Conservation (phyloP, 2,888 invertebrate genomes). For the Pristionchus entomophagus region DNA sequence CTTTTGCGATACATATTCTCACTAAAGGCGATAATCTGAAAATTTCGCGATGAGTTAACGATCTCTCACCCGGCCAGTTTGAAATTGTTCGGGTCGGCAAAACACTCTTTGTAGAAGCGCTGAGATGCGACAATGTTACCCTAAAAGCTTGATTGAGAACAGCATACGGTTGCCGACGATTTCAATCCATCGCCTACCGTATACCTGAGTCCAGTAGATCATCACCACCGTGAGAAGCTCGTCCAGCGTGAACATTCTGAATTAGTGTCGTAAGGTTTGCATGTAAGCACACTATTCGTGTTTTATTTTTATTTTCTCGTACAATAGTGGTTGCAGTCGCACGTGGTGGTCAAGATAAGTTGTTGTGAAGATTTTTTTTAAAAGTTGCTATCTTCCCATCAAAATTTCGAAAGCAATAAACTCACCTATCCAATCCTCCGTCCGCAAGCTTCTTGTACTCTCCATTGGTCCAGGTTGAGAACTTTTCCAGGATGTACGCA, state of each 20-base stretch:
- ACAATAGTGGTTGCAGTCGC: too few species aligned
- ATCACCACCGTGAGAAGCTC: constrained; percentile 86
- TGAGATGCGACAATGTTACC: constrained; percentile 85
- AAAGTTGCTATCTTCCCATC: too few species aligned
- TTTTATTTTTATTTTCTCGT: background rate
- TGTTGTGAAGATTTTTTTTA: too few species aligned
- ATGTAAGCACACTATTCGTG: too few species aligned
- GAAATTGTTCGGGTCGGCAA: constrained; percentile 52
- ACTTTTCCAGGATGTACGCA: constrained; percentile 91
- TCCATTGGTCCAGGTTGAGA: constrained; percentile 84
- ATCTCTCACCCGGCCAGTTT: background rate
- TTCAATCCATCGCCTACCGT: too few species aligned
- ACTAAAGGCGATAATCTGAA: too few species aligned
- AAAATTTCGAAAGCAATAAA: too few species aligned
- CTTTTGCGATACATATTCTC: too few species aligned
- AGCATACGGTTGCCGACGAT: too few species aligned
- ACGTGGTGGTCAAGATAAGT: too few species aligned
- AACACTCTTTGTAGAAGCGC: constrained; percentile 84
- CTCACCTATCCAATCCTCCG: constrained; percentile 81
- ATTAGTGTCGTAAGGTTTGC: constrained; percentile 11
- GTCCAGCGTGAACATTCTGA: constrained; percentile 83
- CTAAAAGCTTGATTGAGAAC: constrained; percentile 42
- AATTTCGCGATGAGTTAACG: too few species aligned
- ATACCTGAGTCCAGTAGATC: constrained; percentile 84
- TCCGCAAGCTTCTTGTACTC: constrained; percentile 80